Conservation (phyloP, 35 echinoderm and acorn worm genomes). For the Hemicentrotus pulcherrimus region DNA sequence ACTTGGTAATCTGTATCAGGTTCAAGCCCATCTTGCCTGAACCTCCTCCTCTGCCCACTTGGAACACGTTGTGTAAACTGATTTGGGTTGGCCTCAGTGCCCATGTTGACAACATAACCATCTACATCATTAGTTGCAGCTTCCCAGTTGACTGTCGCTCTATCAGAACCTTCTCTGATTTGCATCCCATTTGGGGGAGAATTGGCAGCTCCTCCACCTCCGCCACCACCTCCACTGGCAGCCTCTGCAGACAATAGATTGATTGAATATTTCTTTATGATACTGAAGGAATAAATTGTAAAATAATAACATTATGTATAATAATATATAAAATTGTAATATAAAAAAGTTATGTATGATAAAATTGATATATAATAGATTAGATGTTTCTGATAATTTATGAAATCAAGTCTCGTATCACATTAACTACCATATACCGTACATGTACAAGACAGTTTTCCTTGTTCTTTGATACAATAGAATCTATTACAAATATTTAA, state of each 20-base stretch:
- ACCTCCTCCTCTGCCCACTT: not conserved
- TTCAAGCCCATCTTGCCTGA: not conserved
- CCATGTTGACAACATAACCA: not conserved
- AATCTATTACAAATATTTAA: no score
- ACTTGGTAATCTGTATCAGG: constrained; percentile 28
- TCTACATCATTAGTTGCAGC: not conserved
- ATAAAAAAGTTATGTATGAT: no score
- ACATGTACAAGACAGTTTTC: no score
- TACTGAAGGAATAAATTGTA: no score
- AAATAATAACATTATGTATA: no score
- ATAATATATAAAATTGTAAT: no score
- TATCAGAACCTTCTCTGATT: constrained; percentile 6
- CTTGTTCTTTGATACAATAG: no score
- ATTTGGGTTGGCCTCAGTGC: constrained; percentile 2
- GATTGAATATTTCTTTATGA: not conserved
- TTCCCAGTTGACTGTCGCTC: constrained; percentile 4
- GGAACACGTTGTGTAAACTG: not conserved
- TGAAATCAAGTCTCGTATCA: no score
- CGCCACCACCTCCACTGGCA: not conserved
- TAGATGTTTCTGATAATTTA: no score
- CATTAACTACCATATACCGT: no score
- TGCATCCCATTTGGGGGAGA: constrained; percentile 19
- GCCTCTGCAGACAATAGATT: not conserved
- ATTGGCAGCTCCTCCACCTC: not conserved
- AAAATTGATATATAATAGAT: no score